Conservation (phyloP, 2,888 invertebrate genomes). For the Pseudeuparius sepicola region DNA sequence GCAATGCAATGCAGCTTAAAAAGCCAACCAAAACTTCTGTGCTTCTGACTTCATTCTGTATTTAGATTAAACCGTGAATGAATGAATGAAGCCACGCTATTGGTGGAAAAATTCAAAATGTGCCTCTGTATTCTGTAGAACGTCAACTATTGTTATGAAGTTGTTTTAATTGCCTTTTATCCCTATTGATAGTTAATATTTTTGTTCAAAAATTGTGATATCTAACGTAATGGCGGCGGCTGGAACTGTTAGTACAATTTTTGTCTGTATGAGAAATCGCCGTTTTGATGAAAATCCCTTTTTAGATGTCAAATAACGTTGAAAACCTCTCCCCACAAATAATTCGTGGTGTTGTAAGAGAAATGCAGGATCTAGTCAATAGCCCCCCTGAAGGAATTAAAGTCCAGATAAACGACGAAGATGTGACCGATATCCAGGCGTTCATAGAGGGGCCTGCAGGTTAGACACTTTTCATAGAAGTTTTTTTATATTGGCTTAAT, state of each 20-base stretch:
- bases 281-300: constrained; percentile 18
- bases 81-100: too few relatives aligned
- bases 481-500: constrained; percentile 1
- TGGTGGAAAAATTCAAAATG: too few relatives aligned
- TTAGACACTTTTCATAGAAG: constrained; percentile 20
- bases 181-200: too few relatives aligned
- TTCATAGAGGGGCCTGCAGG: constrained; percentile 74
- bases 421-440: constrained; percentile 90
- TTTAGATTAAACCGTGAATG: too few relatives aligned
- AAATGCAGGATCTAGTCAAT: constrained; percentile 73
- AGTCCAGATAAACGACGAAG: constrained; percentile 81
- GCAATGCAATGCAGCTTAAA: too few relatives aligned
- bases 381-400: constrained; percentile 87
- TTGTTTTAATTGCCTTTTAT: too few relatives aligned
- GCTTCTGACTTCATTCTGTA: too few relatives aligned
- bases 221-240: constrained; percentile 25
- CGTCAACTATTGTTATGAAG: too few relatives aligned
- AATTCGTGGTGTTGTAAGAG: constrained; percentile 76
- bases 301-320: constrained; percentile 71
- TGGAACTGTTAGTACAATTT: constrained; percentile 24
- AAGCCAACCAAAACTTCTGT: too few relatives aligned
- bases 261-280: constrained; percentile 8
- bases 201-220: too few relatives aligned
- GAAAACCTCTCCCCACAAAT: constrained; percentile 94
- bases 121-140: too few relatives aligned